phyloP scores from a whole-genome alignment of 1,140 invertebrate species.

The Drosophila baimaii region DNA sequence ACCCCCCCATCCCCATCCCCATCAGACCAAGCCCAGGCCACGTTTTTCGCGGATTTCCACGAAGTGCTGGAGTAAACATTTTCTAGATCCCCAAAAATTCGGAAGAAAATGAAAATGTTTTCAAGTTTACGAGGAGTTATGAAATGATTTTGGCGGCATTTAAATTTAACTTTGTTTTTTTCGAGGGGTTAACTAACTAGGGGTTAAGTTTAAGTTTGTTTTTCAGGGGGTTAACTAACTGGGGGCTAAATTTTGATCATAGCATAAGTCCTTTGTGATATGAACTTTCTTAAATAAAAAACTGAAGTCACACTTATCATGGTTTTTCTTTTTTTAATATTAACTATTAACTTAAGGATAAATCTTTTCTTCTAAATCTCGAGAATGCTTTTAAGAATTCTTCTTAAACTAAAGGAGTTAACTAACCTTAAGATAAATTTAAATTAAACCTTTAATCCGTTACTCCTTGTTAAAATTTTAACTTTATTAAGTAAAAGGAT shows the following conservation, averaged over 20 bases:
- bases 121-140: constrained; percentile 2
- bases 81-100: constrained; percentile 22
- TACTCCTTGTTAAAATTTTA: too few species aligned
- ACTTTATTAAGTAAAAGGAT: too few species aligned
- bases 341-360: too few species aligned
- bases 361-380: too few species aligned
- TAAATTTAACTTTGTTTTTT: neutral
- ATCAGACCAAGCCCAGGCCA: constrained; percentile 9
- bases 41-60: constrained; percentile 53
- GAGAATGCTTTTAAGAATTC: too few species aligned
- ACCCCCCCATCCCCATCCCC: neutral
- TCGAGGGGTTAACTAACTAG: neutral
- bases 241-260: neutral
- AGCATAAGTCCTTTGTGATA: too few species aligned
- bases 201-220: neutral
- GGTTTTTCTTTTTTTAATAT: too few species aligned
- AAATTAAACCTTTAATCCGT: too few species aligned
- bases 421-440: too few species aligned
- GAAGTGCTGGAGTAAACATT: constrained; percentile 20
- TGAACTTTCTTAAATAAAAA: neutral
- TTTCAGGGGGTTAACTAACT: neutral
- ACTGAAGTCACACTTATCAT: too few species aligned
- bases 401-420: too few species aligned
- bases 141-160: constrained; percentile 16
- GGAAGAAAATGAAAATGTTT: constrained; percentile 18